A percentile compares a stretch with the other conserved stretches of the same genome.
phyloP scores from a whole-genome alignment of 2,888 invertebrate genomes.

The Apodemia zela region DNA sequence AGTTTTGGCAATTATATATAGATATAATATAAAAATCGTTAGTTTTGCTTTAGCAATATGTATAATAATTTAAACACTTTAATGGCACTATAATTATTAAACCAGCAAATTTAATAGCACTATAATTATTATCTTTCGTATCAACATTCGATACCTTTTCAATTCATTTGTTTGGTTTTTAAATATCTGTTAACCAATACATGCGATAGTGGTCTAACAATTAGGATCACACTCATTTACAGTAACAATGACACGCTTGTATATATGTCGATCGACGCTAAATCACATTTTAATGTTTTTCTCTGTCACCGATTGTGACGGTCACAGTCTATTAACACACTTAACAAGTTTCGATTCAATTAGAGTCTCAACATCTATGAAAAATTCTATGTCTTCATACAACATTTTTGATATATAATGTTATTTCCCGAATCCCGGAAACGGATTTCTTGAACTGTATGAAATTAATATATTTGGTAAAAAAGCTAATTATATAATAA shows the following conservation, averaged over 20 bases:
- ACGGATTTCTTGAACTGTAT: too few relatives aligned
- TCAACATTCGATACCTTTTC: too few relatives aligned
- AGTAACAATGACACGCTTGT: conserved; percentile 51
- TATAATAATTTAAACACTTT: too few relatives aligned
- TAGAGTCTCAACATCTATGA: conserved; percentile 32
- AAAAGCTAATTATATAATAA: too few relatives aligned
- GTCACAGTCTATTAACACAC: conserved; percentile 55
- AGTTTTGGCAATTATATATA: conserved; percentile 19
- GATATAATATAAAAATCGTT: not conserved
- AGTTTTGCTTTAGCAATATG: too few relatives aligned
- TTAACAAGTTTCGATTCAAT: conserved; percentile 52
- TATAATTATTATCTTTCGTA: too few relatives aligned
- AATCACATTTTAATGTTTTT: conserved; percentile 65
- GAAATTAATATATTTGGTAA: too few relatives aligned
- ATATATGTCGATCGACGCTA: conserved; percentile 56
- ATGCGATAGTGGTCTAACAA: conserved; percentile 33
- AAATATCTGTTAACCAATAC: not conserved
- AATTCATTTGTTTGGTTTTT: not conserved
- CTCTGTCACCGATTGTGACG: conserved; percentile 44
- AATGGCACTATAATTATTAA: too few relatives aligned
- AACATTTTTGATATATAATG: too few relatives aligned
- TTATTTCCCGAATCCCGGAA: too few relatives aligned
- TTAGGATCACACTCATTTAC: conserved; percentile 45
- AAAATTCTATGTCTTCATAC: not conserved
- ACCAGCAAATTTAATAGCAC: too few relatives aligned